phyloP scores from a whole-genome alignment of 2,797 vertebrate genomes.

The Siniperca scherzeri region DNA sequence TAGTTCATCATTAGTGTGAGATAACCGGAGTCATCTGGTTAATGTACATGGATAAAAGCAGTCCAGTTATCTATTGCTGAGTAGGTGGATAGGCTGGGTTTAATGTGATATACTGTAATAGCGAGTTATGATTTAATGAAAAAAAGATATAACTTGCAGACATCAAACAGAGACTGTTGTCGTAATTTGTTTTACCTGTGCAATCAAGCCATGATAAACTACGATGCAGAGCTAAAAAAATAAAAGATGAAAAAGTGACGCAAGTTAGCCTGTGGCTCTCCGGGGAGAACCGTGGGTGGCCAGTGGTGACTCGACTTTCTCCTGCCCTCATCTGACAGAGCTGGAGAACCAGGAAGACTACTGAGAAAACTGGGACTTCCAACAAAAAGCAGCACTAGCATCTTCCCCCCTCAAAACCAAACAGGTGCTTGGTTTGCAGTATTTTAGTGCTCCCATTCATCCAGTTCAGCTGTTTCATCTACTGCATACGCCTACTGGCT shows the following conservation, averaged over 20 bases:
- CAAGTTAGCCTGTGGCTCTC: conserved; percentile 64
- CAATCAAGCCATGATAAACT: conserved; percentile 82
- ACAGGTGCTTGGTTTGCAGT: conserved; percentile 60
- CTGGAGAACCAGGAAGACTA: conserved; percentile 70
- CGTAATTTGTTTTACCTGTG: conserved; percentile 79
- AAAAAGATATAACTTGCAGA: conserved; percentile 68
- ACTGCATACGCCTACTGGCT: conserved; percentile 68
- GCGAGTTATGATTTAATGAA: conserved; percentile 59
- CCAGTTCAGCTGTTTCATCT: conserved; percentile 68
- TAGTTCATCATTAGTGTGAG: conserved; percentile 74
- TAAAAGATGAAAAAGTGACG: conserved; percentile 65
- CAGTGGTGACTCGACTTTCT: conserved; percentile 52
- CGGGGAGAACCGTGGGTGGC: conserved; percentile 45
- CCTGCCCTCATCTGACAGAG: conserved; percentile 59
- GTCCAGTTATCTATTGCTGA: conserved; percentile 71
- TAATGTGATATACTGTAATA: conserved; percentile 64
- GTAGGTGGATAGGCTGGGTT: conserved; percentile 62
- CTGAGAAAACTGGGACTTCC: conserved; percentile 62
- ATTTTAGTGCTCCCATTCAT: conserved; percentile 64
- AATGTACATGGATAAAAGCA: conserved; percentile 66
- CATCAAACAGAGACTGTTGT: conserved; percentile 87
- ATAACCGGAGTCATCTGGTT: conserved; percentile 67
- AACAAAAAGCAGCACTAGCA: conserved; percentile 65
- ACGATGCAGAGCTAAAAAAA: conserved; percentile 74
- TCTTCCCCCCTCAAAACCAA: conserved; percentile 35